Conservation (phyloP, 2,888 invertebrate species). For the Macrosiphum euphorbiae region DNA sequence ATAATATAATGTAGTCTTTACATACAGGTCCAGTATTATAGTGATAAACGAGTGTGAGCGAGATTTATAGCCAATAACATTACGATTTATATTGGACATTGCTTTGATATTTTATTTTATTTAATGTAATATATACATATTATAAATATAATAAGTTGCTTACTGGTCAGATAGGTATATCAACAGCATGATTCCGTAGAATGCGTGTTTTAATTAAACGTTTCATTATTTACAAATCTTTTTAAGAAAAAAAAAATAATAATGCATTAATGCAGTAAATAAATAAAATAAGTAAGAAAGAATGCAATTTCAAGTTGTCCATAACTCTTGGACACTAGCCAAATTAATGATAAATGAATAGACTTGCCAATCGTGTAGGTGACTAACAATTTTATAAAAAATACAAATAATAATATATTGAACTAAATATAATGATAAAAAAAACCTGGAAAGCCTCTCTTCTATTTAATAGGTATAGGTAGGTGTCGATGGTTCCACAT, state of each 20-base stretch:
- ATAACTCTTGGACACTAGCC: constrained; percentile 22
- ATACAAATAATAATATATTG: background rate
- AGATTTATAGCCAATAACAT: constrained; percentile 59
- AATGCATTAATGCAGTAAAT: constrained; percentile 39
- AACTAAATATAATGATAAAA: background rate
- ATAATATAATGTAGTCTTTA: constrained; percentile 32
- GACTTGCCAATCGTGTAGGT: background rate
- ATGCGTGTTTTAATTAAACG: constrained; percentile 57
- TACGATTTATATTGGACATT: constrained; percentile 58
- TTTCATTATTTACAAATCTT: constrained; percentile 55
- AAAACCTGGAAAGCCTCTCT: background rate
- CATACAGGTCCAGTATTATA: background rate
- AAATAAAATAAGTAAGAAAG: constrained; percentile 42
- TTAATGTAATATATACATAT: constrained; percentile 23
- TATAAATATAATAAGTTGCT: constrained; percentile 37
- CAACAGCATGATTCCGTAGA: constrained; percentile 47
- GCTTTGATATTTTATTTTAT: constrained; percentile 53
- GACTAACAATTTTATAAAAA: background rate
- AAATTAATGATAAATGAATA: constrained; percentile 41
- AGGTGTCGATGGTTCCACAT: background rate
- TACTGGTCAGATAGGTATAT: constrained; percentile 14
- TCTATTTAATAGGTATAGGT: background rate
- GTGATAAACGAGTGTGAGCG: constrained; percentile 49
- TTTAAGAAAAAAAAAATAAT: constrained; percentile 19
- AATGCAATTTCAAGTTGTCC: constrained; percentile 35